These are phyloP conservation scores for Chlorospingus flavigularis DNA, from an alignment of 2,797 vertebrate genomes.

Conservation along the genomic window DNA sequence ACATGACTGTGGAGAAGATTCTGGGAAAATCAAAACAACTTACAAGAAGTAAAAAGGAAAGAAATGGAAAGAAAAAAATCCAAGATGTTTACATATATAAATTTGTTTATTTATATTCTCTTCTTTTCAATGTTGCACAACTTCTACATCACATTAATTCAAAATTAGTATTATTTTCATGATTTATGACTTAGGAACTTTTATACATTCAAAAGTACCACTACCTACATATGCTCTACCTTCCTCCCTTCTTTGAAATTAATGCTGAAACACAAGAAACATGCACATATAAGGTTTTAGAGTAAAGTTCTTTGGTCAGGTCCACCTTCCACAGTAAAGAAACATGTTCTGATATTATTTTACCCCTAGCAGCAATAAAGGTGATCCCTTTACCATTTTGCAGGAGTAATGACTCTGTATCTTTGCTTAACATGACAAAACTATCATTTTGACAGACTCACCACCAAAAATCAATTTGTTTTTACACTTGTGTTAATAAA, in stretches of 20 bases:
- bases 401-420: background rate
- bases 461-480: background rate
- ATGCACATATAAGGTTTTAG: background rate
- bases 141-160: background rate
- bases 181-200: background rate
- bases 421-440: background rate
- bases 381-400: background rate
- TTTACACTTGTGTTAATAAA: background rate
- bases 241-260: background rate
- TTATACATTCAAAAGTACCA: background rate
- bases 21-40: background rate
- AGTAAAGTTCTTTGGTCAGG: background rate
- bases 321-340: background rate
- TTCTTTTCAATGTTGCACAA: background rate
- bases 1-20: background rate
- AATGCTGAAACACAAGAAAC: conserved; percentile 20
- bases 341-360: background rate
- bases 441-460: background rate
- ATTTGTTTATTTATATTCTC: conserved; percentile 26
- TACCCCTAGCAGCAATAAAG: background rate
- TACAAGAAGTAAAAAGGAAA: background rate
- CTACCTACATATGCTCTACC: background rate
- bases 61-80: background rate
- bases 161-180: background rate
- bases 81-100: background rate